These are phyloP conservation scores for Microplitis deprimator DNA, from an alignment of 2,888 invertebrate species.

Conservation along the genomic window DNA sequence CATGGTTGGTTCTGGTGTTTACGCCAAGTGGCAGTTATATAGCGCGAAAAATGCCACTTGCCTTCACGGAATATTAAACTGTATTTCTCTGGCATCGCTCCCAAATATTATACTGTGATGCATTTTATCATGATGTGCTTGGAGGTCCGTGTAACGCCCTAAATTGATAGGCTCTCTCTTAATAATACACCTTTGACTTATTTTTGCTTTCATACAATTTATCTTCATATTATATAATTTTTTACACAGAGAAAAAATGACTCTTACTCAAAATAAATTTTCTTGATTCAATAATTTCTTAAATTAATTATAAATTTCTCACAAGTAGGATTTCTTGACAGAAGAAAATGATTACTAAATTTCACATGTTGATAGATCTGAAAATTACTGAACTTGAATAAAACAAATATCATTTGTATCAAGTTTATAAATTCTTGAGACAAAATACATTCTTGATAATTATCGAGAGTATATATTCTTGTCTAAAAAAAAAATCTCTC, in stretches of 20 bases:
- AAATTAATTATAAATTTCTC: too few species aligned
- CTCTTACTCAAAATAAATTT: too few species aligned
- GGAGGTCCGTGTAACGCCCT: conserved; percentile 2
- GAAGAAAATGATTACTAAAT: too few species aligned
- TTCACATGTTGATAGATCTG: too few species aligned
- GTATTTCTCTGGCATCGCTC: conserved; percentile 29
- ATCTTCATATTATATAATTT: not conserved
- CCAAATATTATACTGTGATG: conserved; percentile 34
- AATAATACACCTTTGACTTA: not conserved
- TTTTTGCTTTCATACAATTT: not conserved
- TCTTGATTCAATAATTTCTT: too few species aligned
- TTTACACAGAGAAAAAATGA: not conserved
- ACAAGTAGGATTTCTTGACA: too few species aligned
- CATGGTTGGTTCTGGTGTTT: conserved; percentile 24
- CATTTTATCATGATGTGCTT: conserved; percentile 16
- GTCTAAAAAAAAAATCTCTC: too few species aligned
- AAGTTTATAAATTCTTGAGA: too few species aligned
- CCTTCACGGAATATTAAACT: conserved; percentile 40
- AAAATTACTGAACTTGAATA: not conserved
- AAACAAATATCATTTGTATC: too few species aligned
- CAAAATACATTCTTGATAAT: too few species aligned
- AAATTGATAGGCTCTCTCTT: conserved; percentile 3
- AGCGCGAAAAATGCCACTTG: conserved; percentile 29
- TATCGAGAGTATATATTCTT: too few species aligned
- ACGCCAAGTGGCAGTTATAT: conserved; percentile 29